Evolutionary conservation across 2,888 invertebrate genomes (phyloP).

Genomic region (Xestia sexstrigata): DNA sequence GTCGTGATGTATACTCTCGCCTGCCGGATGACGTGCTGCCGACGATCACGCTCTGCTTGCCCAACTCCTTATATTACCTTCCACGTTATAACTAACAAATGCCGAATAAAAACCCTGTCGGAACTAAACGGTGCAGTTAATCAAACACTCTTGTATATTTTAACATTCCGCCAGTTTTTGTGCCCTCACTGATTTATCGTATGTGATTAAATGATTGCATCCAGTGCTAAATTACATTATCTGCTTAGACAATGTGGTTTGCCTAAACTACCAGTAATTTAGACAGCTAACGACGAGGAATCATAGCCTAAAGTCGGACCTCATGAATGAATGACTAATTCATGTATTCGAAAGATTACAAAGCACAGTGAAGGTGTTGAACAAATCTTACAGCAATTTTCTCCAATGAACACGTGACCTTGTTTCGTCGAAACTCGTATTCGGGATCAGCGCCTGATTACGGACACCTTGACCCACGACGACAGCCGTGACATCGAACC

Average conservation of each 20-base stretch:
- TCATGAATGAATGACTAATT: slow-evolving; percentile 32
- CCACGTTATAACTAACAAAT: slow-evolving; percentile 40
- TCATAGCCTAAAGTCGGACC: neutral
- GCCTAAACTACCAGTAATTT: neutral
- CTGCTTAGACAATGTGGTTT: slow-evolving; percentile 3
- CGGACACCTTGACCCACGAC: slow-evolving; percentile 76
- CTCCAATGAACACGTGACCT: slow-evolving; percentile 40
- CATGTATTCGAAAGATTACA: slow-evolving; percentile 15
- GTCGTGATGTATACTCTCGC: slow-evolving; percentile 44
- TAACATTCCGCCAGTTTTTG: slow-evolving; percentile 51
- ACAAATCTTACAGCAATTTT: slow-evolving; percentile 28
- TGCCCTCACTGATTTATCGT: slow-evolving; percentile 39
- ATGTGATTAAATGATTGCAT: slow-evolving; percentile 38
- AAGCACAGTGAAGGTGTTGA: slow-evolving; percentile 6
- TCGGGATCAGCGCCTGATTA: slow-evolving; percentile 63
- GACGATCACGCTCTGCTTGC: slow-evolving; percentile 60
- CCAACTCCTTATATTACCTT: slow-evolving; percentile 49
- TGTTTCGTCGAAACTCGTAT: slow-evolving; percentile 54
- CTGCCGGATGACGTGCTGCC: slow-evolving; percentile 56
- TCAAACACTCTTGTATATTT: slow-evolving; percentile 49
- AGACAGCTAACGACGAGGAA: slow-evolving; percentile 21
- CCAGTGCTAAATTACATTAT: slow-evolving; percentile 30
- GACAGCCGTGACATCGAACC: slow-evolving; percentile 81
- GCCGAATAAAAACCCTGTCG: slow-evolving; percentile 65
- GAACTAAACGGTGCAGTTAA: slow-evolving; percentile 58